Conservation (phyloP, 2,797 vertebrate species). For the Micropoecilia bifurca region DNA sequence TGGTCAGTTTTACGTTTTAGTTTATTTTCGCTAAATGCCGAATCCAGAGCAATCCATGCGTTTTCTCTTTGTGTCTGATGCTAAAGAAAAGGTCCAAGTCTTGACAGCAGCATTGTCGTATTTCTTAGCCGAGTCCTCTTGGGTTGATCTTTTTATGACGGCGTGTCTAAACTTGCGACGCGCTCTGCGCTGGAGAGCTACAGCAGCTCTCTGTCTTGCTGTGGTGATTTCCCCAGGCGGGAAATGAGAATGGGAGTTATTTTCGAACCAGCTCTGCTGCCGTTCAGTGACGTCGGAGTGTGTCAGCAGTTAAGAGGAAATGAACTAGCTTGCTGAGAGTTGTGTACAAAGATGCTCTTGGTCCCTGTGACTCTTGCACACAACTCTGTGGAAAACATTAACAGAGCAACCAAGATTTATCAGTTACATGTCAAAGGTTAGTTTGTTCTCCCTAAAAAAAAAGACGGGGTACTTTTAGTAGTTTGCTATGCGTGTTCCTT, state of each 20-base stretch:
- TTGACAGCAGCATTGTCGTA: constrained; percentile 1
- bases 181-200: constrained; percentile 20
- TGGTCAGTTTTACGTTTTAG: neutral
- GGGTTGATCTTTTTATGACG: constrained; percentile 15
- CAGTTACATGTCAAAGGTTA: constrained; percentile 22
- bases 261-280: constrained; percentile 10
- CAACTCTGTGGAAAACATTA: constrained; percentile 26
- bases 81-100: neutral
- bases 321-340: constrained; percentile 11
- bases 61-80: neutral
- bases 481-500: neutral
- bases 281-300: constrained; percentile 21
- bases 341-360: neutral
- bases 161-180: constrained; percentile 55
- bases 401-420: constrained; percentile 18
- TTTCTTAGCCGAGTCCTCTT: constrained; percentile 20
- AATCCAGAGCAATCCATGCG: neutral
- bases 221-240: constrained; percentile 13
- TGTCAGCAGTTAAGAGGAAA: constrained; percentile 23
- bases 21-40: neutral
- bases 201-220: constrained; percentile 18
- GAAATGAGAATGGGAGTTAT: constrained; percentile 17
- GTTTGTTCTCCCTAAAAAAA: neutral
- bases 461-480: neutral
- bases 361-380: constrained; percentile 10